Evolutionary conservation across 2,797 vertebrate genomes (phyloP).

Genomic region (Melanogrammus aeglefinus): DNA sequence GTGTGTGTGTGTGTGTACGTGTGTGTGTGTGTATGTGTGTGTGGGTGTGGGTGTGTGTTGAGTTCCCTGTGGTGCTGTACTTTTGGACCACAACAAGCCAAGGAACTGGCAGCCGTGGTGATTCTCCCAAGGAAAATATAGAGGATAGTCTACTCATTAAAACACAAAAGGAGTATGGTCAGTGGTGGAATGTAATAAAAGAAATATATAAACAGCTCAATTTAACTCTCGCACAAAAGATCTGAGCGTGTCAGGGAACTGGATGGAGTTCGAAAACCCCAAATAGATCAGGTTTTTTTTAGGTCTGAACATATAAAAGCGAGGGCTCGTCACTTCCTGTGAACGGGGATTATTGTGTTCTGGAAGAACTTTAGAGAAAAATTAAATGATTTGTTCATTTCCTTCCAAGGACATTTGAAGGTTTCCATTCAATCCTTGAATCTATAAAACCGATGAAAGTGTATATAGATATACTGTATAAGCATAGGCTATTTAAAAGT

Average conservation of each 20-base stretch:
- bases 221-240: conserved; percentile 65
- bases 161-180: conserved; percentile 67
- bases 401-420: background rate
- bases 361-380: background rate
- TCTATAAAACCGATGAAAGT: background rate
- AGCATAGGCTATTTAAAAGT: background rate
- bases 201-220: conserved; percentile 54
- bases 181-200: conserved; percentile 72
- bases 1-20: conserved; percentile 39
- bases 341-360: conserved; percentile 49
- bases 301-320: conserved; percentile 52
- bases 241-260: conserved; percentile 60
- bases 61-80: conserved; percentile 73
- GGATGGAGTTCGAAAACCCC: conserved; percentile 58
- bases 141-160: conserved; percentile 58
- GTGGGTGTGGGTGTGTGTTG: conserved; percentile 64
- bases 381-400: background rate
- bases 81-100: conserved; percentile 70
- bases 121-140: conserved; percentile 58
- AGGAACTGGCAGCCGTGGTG: conserved; percentile 64
- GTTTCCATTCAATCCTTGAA: background rate
- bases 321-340: conserved; percentile 55
- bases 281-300: conserved; percentile 64
- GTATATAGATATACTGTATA: background rate
- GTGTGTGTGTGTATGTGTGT: conserved; percentile 29